Conservation (phyloP, 2,797 vertebrate species). For the Graptemys geographica region DNA sequence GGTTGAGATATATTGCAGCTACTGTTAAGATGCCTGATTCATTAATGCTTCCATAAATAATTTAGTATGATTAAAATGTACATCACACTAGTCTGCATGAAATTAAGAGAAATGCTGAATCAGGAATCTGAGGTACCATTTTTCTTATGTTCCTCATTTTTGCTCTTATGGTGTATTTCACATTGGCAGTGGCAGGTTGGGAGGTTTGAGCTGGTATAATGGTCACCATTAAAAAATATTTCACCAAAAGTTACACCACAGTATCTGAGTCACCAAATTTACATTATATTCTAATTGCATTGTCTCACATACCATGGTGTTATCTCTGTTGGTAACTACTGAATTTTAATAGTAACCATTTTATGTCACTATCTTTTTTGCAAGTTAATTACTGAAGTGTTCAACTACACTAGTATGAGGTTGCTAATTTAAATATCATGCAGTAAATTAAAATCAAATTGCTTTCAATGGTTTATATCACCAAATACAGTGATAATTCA, state of each 20-base stretch:
- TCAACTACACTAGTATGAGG: background rate
- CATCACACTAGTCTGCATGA: background rate
- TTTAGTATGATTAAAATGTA: background rate
- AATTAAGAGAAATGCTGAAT: background rate
- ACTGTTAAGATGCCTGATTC: background rate
- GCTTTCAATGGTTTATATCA: background rate
- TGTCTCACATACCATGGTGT: background rate
- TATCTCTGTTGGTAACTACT: background rate
- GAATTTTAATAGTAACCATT: background rate
- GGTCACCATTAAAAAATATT: background rate
- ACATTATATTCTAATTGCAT: background rate
- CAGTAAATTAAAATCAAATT: background rate
- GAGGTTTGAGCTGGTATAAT: background rate
- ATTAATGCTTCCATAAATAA: background rate
- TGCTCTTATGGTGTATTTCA: background rate
- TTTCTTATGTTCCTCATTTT: background rate
- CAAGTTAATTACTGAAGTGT: background rate
- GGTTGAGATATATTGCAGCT: background rate
- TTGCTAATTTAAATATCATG: background rate
- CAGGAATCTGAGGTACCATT: background rate
- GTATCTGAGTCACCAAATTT: background rate
- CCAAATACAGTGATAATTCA: background rate
- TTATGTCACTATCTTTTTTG: background rate
- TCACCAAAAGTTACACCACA: background rate
- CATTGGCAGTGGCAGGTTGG: background rate